Percentiles rank a stretch among this genome's conserved stretches.
These are phyloP conservation scores for Carposina sasakii DNA, from an alignment of 1,140 invertebrate genomes.

Conservation along the genomic window DNA sequence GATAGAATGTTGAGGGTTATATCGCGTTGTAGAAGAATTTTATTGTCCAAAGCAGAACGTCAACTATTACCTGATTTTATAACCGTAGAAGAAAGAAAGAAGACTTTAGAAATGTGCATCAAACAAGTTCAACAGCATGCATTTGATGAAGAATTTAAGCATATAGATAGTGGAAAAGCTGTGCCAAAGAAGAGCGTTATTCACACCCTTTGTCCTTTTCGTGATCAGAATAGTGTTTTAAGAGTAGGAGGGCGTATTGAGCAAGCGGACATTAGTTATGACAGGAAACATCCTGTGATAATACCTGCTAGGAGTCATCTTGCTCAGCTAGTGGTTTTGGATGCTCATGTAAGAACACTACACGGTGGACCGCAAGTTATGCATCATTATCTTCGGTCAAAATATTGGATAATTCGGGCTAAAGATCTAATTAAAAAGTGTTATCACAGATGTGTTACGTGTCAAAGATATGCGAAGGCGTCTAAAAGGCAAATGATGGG, in stretches of 20 bases:
- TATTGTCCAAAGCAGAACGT: constrained; percentile 15
- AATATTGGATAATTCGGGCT: constrained; percentile 33
- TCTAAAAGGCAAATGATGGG: constrained; percentile 30
- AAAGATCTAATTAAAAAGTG: constrained; percentile 13
- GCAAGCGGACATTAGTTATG: not conserved
- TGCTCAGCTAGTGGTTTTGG: constrained; percentile 15
- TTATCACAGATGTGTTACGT: constrained; percentile 29
- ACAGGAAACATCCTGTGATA: constrained; percentile 7
- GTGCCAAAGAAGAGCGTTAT: constrained; percentile 5
- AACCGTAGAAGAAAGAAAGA: constrained; percentile 1
- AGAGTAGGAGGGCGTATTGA: constrained; percentile 4
- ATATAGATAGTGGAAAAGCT: not conserved
- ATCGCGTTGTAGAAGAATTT: constrained; percentile 22
- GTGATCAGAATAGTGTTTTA: constrained; percentile 4
- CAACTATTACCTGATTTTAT: not conserved
- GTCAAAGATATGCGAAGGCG: constrained; percentile 8
- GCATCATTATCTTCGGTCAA: constrained; percentile 16
- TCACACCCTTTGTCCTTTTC: constrained; percentile 8
- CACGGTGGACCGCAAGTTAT: constrained; percentile 33
- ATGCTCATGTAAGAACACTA: constrained; percentile 25
- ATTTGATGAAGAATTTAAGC: constrained; percentile 3
- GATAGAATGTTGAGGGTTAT: constrained; percentile 21
- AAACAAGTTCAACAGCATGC: constrained; percentile 5
- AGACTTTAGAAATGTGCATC: constrained; percentile 4
- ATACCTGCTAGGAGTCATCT: constrained; percentile 12